Conservation (phyloP, 2,888 invertebrate species). For the Myathropa florea region DNA sequence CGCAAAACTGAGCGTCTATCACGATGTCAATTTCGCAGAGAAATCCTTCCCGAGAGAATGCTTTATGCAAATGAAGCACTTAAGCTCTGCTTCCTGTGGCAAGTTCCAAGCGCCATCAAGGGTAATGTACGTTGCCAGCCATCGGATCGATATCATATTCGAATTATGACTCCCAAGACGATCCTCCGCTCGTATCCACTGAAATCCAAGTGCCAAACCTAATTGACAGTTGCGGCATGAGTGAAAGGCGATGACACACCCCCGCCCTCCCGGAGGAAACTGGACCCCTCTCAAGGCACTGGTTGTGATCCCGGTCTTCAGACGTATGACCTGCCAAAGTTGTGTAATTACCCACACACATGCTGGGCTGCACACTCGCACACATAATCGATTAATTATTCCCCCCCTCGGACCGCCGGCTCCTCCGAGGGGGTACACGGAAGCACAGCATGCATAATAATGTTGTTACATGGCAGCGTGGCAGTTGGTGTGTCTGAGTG, state of each 20-base stretch:
- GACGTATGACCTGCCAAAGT: conserved; percentile 27
- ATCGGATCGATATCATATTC: not conserved
- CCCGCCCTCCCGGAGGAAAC: not conserved
- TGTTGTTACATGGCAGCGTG: conserved; percentile 37
- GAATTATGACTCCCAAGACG: not conserved
- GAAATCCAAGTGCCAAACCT: not conserved
- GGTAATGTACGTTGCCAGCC: not conserved
- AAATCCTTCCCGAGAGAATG: not conserved
- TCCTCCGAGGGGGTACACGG: conserved; percentile 13
- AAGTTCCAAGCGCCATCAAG: not conserved
- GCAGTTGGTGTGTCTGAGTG: not conserved
- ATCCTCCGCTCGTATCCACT: not conserved
- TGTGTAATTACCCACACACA: conserved; percentile 14
- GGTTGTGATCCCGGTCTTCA: not conserved
- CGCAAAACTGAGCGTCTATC: not conserved
- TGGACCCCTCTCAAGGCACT: not conserved
- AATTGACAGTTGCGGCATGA: not conserved
- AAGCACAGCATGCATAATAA: conserved; percentile 49
- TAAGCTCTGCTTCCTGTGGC: not conserved
- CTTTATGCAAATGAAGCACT: not conserved
- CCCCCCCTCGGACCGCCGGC: conserved; percentile 3
- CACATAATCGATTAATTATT: conserved; percentile 52
- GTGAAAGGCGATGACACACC: not conserved
- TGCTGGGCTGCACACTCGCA: conserved; percentile 1
- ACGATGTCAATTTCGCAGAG: not conserved